phyloP scores from a whole-genome alignment of 2,888 invertebrate species.

The Idaea biselata region DNA sequence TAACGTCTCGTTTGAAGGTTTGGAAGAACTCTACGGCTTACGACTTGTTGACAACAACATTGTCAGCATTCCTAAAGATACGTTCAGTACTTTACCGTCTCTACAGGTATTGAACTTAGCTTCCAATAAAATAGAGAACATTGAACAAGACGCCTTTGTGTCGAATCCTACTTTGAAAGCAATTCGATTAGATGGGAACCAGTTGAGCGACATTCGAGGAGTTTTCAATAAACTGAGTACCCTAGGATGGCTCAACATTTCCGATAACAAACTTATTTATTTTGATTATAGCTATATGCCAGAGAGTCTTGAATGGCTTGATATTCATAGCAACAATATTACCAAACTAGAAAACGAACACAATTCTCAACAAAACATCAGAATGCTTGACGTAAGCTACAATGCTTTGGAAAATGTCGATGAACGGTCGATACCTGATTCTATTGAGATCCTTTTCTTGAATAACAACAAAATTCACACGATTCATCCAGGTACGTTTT shows the following conservation, averaged over 20 bases:
- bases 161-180: constrained; percentile 87
- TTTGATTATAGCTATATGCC: constrained; percentile 91
- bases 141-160: constrained; percentile 88
- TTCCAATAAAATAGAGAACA: constrained; percentile 86
- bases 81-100: constrained; percentile 85
- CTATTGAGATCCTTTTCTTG: constrained; percentile 86
- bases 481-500: constrained; percentile 86
- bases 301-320: constrained; percentile 87
- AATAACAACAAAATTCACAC: constrained; percentile 88
- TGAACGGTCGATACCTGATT: constrained; percentile 86
- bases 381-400: constrained; percentile 88
- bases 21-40: constrained; percentile 87
- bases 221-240: constrained; percentile 87
- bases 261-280: constrained; percentile 87
- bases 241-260: constrained; percentile 90
- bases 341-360: constrained; percentile 87
- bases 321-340: constrained; percentile 89
- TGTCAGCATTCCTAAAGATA: constrained; percentile 86
- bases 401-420: constrained; percentile 86
- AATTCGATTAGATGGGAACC: constrained; percentile 88
- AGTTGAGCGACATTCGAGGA: constrained; percentile 87
- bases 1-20: constrained; percentile 87
- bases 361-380: constrained; percentile 83
- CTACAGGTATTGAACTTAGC: constrained; percentile 90
- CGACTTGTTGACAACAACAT: constrained; percentile 90